Evolutionary conservation across 2,797 vertebrate species (phyloP).

Genomic region (Heliangelus exortis): DNA sequence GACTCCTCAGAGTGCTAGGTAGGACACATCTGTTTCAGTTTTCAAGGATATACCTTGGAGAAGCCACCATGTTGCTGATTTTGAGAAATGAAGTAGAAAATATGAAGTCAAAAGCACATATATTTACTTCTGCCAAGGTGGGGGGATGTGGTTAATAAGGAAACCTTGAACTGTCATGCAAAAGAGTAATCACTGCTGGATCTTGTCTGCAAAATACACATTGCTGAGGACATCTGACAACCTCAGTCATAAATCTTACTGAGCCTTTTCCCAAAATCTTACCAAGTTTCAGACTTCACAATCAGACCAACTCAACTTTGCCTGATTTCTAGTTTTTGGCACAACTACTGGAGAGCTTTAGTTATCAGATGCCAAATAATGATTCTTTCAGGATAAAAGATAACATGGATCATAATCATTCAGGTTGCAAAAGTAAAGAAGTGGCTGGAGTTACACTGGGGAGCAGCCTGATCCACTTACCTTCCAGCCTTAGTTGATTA

Average conservation of each 20-base stretch:
- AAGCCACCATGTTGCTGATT: not conserved
- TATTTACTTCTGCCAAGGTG: not conserved
- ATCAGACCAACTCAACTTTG: not conserved
- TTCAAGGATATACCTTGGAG: not conserved
- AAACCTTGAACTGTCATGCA: not conserved
- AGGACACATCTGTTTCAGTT: not conserved
- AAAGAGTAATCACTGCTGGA: not conserved
- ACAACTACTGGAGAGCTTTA: not conserved
- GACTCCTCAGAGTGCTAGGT: not conserved
- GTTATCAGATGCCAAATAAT: not conserved
- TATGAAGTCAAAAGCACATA: not conserved
- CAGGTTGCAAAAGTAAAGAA: not conserved
- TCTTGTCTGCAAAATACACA: not conserved
- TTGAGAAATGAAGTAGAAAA: not conserved
- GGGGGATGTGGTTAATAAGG: not conserved
- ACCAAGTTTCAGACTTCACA: not conserved
- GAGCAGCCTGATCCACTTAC: not conserved
- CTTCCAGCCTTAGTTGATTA: slow-evolving; percentile 45
- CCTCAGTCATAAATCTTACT: not conserved
- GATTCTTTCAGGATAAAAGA: not conserved
- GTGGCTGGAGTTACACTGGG: not conserved
- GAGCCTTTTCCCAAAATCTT: not conserved
- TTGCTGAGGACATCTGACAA: not conserved
- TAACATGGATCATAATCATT: not conserved
- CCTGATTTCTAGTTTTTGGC: not conserved